Base-by-base conservation (phyloP, 1,140 invertebrate species). In the Bradysia coprophila region DNA sequence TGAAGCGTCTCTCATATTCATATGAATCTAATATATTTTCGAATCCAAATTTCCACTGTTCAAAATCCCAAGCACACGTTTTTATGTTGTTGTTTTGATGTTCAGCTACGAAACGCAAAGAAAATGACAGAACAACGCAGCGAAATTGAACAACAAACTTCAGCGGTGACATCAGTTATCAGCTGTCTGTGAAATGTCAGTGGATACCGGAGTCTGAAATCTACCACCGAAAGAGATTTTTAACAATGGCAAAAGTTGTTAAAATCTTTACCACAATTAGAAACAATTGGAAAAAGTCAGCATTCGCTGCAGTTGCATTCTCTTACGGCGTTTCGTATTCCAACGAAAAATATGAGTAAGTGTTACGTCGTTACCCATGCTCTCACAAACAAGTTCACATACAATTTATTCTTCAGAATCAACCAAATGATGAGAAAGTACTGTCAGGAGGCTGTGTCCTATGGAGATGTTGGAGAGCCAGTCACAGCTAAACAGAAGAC, bases 231-330 rank as follows among this genome's bases (percentile, higher is more conserved):
- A n/a, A n/a, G n/a, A n/a, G n/a, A 15, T n/a, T 38, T 18, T 38
- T 5, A 4, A 38, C 36, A 18, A 39, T 39, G 38, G 38, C 38
- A 3, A 3, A 13, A 39, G 19, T 39, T 13, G 19, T 21, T 16
- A 65, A 66, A 51, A 56, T 69, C 46, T 57, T 67, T 5, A 71
- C 66, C 60, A 67, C 61, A 18, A 53, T 80, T 31, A 57, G 72
- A 54, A 81, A 78, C 61, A 73, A 84, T 60, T 85, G 81, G 81
- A 85, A 85, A 51, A 84, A 83, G 51, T 73, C 75, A 1, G 49
- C 69, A 1, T 69, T 82, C 52, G 69, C 64, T 40, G 49, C 61
- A 8, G 56, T 63, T 33, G 59, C 66, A 6, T 45, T 71, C 15
- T 59, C 64, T 6, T 83, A 77, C 55, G 79, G 76, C 21, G 49